Evolutionary conservation across 92 coral and sea anemone species (phyloP).

Genomic region (Anthopleura xanthogrammica): DNA sequence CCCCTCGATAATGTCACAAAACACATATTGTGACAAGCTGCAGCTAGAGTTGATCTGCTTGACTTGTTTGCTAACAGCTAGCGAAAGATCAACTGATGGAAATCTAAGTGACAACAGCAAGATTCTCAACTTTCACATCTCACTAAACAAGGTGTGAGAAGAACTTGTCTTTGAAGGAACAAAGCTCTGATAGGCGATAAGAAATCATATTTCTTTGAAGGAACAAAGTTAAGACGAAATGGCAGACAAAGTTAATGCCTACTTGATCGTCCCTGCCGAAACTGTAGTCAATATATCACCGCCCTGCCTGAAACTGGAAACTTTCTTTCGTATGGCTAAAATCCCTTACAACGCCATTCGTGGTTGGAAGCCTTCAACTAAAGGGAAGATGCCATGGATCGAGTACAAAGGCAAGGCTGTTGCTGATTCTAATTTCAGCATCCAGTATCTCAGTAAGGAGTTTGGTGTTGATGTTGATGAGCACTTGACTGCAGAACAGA

Average conservation of each 20-base stretch:
- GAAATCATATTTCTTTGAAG: neutral
- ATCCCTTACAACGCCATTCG: slow-evolving; percentile 72
- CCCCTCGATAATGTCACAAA: no score
- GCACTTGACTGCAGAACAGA: slow-evolving; percentile 56
- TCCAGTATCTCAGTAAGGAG: slow-evolving; percentile 77
- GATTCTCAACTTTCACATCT: no score
- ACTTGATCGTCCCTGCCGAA: slow-evolving; percentile 44
- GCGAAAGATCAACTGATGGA: no score
- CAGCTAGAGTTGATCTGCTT: no score
- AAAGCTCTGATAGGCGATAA: neutral
- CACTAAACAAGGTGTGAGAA: no score
- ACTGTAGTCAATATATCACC: slow-evolving; percentile 61
- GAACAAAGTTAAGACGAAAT: neutral
- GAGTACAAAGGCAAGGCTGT: slow-evolving; percentile 63
- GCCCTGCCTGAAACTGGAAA: slow-evolving; percentile 75
- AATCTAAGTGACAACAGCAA: no score
- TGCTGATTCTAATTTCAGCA: slow-evolving; percentile 84
- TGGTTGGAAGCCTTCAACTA: slow-evolving; percentile 67
- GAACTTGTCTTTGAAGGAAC: neutral
- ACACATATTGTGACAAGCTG: no score
- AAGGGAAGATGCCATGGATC: slow-evolving; percentile 89
- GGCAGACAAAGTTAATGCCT: slow-evolving; percentile 25
- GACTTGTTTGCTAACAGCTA: no score
- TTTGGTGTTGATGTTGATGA: slow-evolving; percentile 64
- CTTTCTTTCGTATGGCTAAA: slow-evolving; percentile 80